Evolutionary conservation across 2,113 vertebrate species (phyloP), one percentile per base, ranked within the genome.

Genomic region (Ceyx cyanopectus): DNA sequence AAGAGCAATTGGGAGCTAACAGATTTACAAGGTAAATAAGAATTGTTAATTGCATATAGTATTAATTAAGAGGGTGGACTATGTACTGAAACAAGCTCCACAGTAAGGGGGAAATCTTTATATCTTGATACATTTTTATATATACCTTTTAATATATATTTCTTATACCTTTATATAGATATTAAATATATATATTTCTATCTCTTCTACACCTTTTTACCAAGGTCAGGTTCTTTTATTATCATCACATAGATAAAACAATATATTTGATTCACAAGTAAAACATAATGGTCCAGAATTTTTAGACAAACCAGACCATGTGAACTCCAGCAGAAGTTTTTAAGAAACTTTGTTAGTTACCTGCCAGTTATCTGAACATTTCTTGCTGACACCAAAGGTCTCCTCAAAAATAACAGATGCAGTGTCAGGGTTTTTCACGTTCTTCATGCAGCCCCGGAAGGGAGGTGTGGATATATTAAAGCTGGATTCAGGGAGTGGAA

Each of bases 381-480:
- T 98, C 94, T 96, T 98, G 91, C 98, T 98, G 82, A 99, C 96
- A 34, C 99, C 99, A 46, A 99, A 96, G 41, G 96, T 95, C 69
- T 98, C 98, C 3, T 90, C 72, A 62, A 98, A 45, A 21, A 8
- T 63, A 69, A 98, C 21, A 3, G 96, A 95, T 14, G 80, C 83
- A 21, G 14, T 87, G 5, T 12, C 24, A 5, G 86, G 76, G 45
- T 97, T 95, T 90, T 96, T 98, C 58, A 98, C 21, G 37, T 97
- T 98, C 87, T 91, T 98, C 93, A 99, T 88, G 91, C 99, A 99
- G 82, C 98, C 99, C 67, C 98, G 98, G 89, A 98, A 98, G 32
- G 99, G 97, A 81, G 97, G 98, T 4, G 96, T 96, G 14, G 97
- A 97, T 96, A 99, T 99, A 80, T 98, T 98, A 95, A 98, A 86